Evolutionary conservation across 2,113 vertebrate species (phyloP), one percentile per base, ranked within the genome.

Genomic region (Melanerpes formicivorus): DNA sequence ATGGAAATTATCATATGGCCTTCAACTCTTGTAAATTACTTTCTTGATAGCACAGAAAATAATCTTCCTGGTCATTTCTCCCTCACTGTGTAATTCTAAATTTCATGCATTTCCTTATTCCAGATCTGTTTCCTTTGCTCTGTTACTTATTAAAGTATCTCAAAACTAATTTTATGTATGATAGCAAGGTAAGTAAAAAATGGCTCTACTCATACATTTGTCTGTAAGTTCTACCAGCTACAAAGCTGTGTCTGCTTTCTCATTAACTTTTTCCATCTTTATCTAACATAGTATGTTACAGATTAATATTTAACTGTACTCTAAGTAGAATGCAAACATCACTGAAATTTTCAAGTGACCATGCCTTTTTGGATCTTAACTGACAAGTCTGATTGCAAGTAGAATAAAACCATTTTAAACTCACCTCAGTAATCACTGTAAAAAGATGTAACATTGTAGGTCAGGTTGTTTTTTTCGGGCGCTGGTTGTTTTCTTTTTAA

Each of bases 1-100:
- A 86, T 37, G 12, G 19, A 87, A 90, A 63, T 92, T 84, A 90
- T 58, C 80, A 63, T 66, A 44, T 23, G 42, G 58, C 27, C 71
- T 92, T 84, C 72, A 84, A 79, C n/a, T 76, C 71, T 34, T 66
- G 30, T 58, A 80, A 91, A 90, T 89, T 73, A 64, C 42, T 90
- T 90, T 79, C 48, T 44, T 82, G 74, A 52, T 55, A 73, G 58
- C 26, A 78, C 23, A 90, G 71, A 81, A 93, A 80, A 76, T 58
- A 90, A 71, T 82, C 52, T 50, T 79, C 34, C 54, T 79, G 81
- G 40, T 40, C 29, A 62, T 79, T 95, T 89, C 64, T 65, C 56
- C n/a, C 34, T 84, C 50, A 42, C 16, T 34, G 11, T 9, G 10
- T 48, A 65, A 91, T 30, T 79, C 34, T 59, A 50, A 73, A 62